phyloP scores from a whole-genome alignment of 2,113 vertebrate genomes.

The Ictalurus furcatus region DNA sequence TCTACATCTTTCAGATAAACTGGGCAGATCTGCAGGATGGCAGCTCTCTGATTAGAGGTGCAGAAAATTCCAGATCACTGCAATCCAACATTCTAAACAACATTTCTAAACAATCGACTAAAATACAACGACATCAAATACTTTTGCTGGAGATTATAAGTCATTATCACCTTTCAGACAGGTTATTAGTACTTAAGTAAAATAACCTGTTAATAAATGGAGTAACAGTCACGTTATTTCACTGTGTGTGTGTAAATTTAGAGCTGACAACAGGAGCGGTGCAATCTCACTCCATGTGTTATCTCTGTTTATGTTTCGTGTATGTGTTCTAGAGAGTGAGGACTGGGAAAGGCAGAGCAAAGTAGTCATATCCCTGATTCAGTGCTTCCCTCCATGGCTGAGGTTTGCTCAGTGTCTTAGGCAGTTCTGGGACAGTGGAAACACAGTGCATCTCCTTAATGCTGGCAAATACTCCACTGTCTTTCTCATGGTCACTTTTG shows the following conservation, averaged over 20 bases:
- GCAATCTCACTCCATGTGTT: conserved; percentile 19
- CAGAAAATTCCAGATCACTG: not conserved
- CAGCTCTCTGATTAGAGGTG: conserved; percentile 47
- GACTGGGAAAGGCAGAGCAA: conserved; percentile 36
- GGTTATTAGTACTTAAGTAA: not conserved
- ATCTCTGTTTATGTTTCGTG: conserved; percentile 21
- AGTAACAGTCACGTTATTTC: not conserved
- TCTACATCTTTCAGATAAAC: conserved; percentile 57
- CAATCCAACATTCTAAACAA: not conserved
- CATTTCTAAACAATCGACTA: not conserved
- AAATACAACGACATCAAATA: not conserved
- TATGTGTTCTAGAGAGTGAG: conserved; percentile 42
- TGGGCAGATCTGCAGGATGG: conserved; percentile 52
- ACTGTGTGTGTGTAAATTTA: conserved; percentile 9
- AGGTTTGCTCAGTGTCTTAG: conserved; percentile 65
- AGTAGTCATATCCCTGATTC: conserved; percentile 56
- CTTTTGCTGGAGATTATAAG: not conserved
- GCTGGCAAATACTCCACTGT: conserved; percentile 63
- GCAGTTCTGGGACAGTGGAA: conserved; percentile 58
- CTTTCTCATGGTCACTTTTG: conserved; percentile 62
- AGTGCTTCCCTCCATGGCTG: conserved; percentile 63
- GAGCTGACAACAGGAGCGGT: not conserved
- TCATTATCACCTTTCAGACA: not conserved
- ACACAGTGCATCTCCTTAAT: conserved; percentile 56
- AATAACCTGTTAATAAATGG: not conserved